phyloP scores from a whole-genome alignment of 2,113 vertebrate genomes.

The Xyliphius kryptos region DNA sequence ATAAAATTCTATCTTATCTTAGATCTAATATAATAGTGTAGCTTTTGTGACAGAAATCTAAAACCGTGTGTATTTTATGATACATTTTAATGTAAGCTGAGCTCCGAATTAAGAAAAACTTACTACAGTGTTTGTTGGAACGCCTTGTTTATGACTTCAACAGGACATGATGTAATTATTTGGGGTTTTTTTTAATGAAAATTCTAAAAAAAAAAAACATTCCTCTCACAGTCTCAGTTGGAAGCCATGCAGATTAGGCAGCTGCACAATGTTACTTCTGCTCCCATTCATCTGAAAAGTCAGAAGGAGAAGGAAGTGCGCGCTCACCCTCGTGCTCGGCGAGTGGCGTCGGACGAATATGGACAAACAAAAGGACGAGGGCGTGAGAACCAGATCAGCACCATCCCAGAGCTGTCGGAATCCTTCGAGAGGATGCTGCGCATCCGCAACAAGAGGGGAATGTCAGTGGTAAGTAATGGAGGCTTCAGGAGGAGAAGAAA shows the following conservation, averaged over 20 bases:
- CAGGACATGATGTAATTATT: not conserved
- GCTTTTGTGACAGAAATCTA: no score
- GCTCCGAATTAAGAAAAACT: no score
- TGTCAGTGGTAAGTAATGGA: conserved; percentile 67
- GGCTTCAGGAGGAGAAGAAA: not conserved
- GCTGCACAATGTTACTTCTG: conserved; percentile 55
- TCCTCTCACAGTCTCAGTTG: conserved; percentile 62
- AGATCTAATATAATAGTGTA: no score
- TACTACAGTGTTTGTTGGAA: no score
- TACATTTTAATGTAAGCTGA: no score
- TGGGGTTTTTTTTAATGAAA: no score
- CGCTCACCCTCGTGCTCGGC: conserved; percentile 56
- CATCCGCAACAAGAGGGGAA: conserved; percentile 60
- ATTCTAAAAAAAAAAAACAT: no score
- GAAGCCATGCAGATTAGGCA: conserved; percentile 65
- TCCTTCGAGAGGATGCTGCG: conserved; percentile 70
- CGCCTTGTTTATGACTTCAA: no score
- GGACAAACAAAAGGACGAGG: conserved; percentile 49
- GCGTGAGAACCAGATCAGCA: conserved; percentile 58
- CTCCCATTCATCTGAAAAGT: conserved; percentile 59
- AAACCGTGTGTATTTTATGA: no score
- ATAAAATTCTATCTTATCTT: no score
- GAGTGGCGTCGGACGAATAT: conserved; percentile 61
- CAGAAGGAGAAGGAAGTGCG: conserved; percentile 64
- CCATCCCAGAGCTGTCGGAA: conserved; percentile 74